Evolutionary conservation across 2,797 vertebrate species (phyloP).

Genomic region (Xenopus petersii): DNA sequence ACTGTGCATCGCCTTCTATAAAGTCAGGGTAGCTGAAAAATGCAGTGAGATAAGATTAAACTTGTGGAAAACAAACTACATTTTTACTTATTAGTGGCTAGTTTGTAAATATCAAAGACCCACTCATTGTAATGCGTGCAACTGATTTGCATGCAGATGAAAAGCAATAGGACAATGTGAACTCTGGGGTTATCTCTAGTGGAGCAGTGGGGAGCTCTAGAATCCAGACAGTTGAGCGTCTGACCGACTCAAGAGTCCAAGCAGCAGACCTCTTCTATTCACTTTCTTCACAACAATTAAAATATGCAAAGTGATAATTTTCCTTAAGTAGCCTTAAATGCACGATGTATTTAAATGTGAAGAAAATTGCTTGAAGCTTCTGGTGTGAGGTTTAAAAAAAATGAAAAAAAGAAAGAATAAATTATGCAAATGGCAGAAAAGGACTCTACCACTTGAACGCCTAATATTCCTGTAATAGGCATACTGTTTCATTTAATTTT

Average conservation of each 20-base stretch:
- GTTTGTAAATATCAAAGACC: constrained; percentile 99
- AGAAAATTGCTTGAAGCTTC: constrained; percentile 99
- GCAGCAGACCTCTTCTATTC: constrained; percentile 98
- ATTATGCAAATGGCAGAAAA: constrained; percentile 99
- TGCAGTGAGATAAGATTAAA: constrained; percentile 76
- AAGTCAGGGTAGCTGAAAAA: constrained; percentile 54
- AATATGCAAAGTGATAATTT: constrained; percentile 99
- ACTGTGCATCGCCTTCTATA: constrained; percentile 59
- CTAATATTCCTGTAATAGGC: constrained; percentile 99
- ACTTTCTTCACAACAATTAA: constrained; percentile 99
- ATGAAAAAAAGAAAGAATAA: constrained; percentile 73
- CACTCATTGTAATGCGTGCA: constrained; percentile 87
- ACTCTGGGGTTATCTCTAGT: constrained; percentile 95
- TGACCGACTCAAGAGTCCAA: constrained; percentile 94
- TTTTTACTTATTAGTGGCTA: constrained; percentile 92
- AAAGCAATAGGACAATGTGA: constrained; percentile 94
- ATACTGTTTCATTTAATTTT: constrained; percentile 99
- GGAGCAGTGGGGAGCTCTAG: constrained; percentile 85
- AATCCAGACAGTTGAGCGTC: constrained; percentile 85
- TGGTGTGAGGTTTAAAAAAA: constrained; percentile 82
- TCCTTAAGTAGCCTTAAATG: constrained; percentile 99
- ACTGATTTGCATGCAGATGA: constrained; percentile 99
- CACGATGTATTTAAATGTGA: constrained; percentile 99
- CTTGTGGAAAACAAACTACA: constrained; percentile 93
- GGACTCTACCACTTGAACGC: constrained; percentile 99